Evolutionary conservation across 1,140 invertebrate genomes (phyloP).

Genomic region (Mesaphorura yosii): DNA sequence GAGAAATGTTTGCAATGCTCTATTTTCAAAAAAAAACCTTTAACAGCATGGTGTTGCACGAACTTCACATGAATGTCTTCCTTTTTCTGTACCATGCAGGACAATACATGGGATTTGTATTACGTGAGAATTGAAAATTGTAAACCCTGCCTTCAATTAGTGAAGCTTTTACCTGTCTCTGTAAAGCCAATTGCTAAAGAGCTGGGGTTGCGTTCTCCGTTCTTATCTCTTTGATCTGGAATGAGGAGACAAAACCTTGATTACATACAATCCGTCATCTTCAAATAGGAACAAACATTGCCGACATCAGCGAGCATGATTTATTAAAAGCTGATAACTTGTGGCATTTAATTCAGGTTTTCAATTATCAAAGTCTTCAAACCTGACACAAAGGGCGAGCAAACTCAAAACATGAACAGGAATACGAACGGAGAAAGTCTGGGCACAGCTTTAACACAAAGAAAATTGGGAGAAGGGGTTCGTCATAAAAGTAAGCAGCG

Average conservation of each 20-base stretch:
- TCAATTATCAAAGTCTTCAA: neutral
- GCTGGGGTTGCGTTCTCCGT: conserved; percentile 47
- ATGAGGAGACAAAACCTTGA: conserved; percentile 8
- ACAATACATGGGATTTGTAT: no score
- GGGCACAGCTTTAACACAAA: neutral
- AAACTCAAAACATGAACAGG: neutral
- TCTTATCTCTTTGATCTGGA: conserved; percentile 38
- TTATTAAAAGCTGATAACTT: neutral
- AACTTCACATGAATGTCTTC: no score
- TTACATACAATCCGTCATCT: neutral
- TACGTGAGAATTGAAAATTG: no score
- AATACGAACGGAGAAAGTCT: neutral
- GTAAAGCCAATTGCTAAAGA: conserved; percentile 44
- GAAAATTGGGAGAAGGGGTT: neutral
- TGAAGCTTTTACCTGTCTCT: conserved; percentile 38
- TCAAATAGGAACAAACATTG: neutral
- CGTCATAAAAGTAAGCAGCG: neutral
- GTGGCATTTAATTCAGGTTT: neutral
- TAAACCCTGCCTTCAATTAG: no score
- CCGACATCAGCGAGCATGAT: neutral
- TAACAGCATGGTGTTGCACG: no score
- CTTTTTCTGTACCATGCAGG: no score
- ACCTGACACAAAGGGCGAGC: neutral
- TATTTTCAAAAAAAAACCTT: no score
- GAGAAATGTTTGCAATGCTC: no score